A percentile compares a stretch with the other conserved stretches of the same genome.
phyloP scores from a whole-genome alignment of 2,113 vertebrate genomes.

The Glaucomys volans region DNA sequence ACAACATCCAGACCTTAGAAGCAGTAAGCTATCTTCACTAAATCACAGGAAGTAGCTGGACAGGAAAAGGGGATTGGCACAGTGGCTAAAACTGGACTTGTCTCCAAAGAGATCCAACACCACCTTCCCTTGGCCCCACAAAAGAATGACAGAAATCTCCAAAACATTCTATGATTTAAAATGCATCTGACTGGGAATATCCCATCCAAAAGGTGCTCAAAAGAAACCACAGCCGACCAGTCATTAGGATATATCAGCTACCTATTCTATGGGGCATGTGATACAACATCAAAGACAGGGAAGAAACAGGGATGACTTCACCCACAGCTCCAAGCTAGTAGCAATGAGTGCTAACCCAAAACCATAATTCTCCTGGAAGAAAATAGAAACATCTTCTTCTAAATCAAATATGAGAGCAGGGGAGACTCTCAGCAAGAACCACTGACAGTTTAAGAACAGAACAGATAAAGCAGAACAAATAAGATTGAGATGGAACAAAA shows the following conservation, averaged over 20 bases:
- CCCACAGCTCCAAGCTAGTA: neutral
- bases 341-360: neutral
- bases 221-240: neutral
- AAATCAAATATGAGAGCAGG: too few species aligned
- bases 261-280: neutral
- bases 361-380: neutral
- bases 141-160: neutral
- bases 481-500: neutral
- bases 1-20: neutral
- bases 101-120: neutral
- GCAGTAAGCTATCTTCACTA: neutral
- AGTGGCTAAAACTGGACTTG: neutral
- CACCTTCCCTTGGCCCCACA: neutral
- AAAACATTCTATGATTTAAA: neutral
- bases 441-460: neutral
- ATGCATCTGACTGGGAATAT: neutral
- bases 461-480: neutral
- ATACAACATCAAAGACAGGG: neutral
- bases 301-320: neutral
- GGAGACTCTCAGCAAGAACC: neutral
- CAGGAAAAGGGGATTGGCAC: too few species aligned
- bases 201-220: neutral
- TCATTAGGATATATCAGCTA: neutral
- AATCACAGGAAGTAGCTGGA: neutral
- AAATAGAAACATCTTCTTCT: neutral